These are phyloP conservation scores for Cantharis nigra DNA, from an alignment of 2,888 invertebrate species.

Conservation along the genomic window DNA sequence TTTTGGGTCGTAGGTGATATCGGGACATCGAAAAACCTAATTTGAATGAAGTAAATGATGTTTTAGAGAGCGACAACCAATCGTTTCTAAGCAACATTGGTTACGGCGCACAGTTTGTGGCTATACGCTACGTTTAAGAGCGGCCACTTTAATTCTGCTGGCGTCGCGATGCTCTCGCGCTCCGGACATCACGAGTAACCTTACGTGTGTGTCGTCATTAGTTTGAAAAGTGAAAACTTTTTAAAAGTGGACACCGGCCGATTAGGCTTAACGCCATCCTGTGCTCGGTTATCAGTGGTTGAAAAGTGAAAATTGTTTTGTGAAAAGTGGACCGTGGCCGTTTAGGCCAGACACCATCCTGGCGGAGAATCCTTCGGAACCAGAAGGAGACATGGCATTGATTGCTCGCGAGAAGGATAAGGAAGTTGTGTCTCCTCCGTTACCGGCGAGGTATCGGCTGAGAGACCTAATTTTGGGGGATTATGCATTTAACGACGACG, in stretches of 20 bases:
- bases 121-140: slow-evolving; percentile 13
- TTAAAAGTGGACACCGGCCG: slow-evolving; percentile 6
- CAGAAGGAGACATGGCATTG: slow-evolving; percentile 49
- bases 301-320: slow-evolving; percentile 17
- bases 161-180: slow-evolving; percentile 27
- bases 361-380: slow-evolving; percentile 43
- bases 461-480: slow-evolving; percentile 78
- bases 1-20: slow-evolving; percentile 1
- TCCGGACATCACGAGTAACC: slow-evolving; percentile 7
- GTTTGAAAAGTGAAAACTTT: slow-evolving; percentile 6
- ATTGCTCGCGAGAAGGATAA: slow-evolving; percentile 48
- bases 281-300: slow-evolving; percentile 5
- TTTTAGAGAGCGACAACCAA: slow-evolving; percentile 19
- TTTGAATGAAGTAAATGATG: slow-evolving; percentile 21
- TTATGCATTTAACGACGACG: slow-evolving; percentile 76
- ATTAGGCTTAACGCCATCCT: slow-evolving; percentile 36
- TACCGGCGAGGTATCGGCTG: slow-evolving; percentile 74
- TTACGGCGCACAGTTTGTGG: slow-evolving; percentile 33
- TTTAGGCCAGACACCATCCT: slow-evolving; percentile 38
- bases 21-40: neutral
- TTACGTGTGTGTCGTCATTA: neutral
- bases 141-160: slow-evolving; percentile 27
- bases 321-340: slow-evolving; percentile 10
- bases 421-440: slow-evolving; percentile 48
- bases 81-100: slow-evolving; percentile 29